These are phyloP conservation scores for Trididemnum nubilum DNA, from an alignment of 23 tunicate genomes.

Conservation along the genomic window DNA sequence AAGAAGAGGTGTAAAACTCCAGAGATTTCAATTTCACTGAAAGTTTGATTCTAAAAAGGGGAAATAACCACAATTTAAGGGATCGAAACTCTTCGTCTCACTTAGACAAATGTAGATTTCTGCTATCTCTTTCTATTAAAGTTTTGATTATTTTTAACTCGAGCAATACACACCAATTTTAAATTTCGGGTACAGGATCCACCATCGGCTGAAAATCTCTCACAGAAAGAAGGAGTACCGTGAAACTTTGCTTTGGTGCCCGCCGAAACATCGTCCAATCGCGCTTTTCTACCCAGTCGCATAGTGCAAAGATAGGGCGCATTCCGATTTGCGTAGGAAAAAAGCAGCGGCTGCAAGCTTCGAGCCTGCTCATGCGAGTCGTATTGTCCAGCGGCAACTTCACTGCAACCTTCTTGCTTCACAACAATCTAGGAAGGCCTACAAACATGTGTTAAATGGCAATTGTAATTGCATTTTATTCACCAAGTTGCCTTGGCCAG, in stretches of 20 bases:
- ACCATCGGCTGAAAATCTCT: slow-evolving; percentile 90
- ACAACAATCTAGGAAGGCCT: slow-evolving; percentile 92
- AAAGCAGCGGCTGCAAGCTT: slow-evolving; percentile 80
- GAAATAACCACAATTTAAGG: too few relatives aligned
- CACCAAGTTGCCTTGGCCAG: too few relatives aligned
- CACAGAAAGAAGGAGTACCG: slow-evolving; percentile 58
- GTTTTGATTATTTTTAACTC: too few relatives aligned
- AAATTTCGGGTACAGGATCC: slow-evolving; percentile 91
- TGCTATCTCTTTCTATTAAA: too few relatives aligned
- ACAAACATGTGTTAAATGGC: too few relatives aligned
- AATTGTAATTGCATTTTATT: too few relatives aligned
- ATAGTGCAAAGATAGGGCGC: slow-evolving; percentile 80
- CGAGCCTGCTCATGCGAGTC: slow-evolving; percentile 90
- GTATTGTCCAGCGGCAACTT: slow-evolving; percentile 88
- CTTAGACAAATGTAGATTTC: too few relatives aligned
- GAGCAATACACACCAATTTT: slow-evolving; percentile 74
- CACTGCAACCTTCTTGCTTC: slow-evolving; percentile 65
- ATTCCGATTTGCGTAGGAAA: slow-evolving; percentile 81
- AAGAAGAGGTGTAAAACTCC: too few relatives aligned
- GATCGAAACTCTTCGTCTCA: too few relatives aligned
- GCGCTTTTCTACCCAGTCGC: slow-evolving; percentile 71
- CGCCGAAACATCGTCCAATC: neutral
- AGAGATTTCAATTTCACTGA: too few relatives aligned
- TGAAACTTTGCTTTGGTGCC: neutral
- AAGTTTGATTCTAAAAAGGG: too few relatives aligned